These are phyloP conservation scores for Griposia aprilina DNA, from an alignment of 2,888 invertebrate genomes.

Conservation along the genomic window DNA sequence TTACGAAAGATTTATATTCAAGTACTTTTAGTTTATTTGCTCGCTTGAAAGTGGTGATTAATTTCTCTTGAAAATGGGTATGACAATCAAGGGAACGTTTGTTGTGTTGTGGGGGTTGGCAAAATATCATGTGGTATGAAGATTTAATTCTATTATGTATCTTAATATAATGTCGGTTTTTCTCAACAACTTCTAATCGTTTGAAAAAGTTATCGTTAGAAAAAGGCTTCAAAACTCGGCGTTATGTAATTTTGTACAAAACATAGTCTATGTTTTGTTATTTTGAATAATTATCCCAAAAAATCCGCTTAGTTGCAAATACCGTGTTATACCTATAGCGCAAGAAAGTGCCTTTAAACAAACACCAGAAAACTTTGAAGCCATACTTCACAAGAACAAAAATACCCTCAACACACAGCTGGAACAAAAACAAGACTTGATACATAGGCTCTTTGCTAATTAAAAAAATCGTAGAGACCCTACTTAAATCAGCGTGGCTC, in stretches of 20 bases:
- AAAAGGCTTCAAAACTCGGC: no score
- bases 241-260: background rate
- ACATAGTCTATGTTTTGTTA: no score
- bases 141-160: background rate
- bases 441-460: constrained; percentile 81
- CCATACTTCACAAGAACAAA: constrained; percentile 42
- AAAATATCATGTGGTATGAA: background rate
- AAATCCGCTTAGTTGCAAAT: background rate
- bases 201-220: background rate
- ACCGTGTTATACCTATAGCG: no score
- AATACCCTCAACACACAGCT: constrained; percentile 41
- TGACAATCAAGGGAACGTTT: constrained; percentile 39
- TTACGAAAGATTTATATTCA: constrained; percentile 66
- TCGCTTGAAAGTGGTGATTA: constrained; percentile 58
- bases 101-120: constrained; percentile 1
- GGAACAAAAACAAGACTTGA: constrained; percentile 72
- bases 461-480: constrained; percentile 77
- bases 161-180: background rate
- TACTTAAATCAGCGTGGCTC: constrained; percentile 66
- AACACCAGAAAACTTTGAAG: constrained; percentile 35
- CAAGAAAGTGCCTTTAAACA: constrained; percentile 16
- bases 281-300: background rate
- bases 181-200: background rate
- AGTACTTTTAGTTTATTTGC: constrained; percentile 66
- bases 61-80: constrained; percentile 40